Conservation (phyloP, 2,113 vertebrate species). For the Rhipidura dahli region DNA sequence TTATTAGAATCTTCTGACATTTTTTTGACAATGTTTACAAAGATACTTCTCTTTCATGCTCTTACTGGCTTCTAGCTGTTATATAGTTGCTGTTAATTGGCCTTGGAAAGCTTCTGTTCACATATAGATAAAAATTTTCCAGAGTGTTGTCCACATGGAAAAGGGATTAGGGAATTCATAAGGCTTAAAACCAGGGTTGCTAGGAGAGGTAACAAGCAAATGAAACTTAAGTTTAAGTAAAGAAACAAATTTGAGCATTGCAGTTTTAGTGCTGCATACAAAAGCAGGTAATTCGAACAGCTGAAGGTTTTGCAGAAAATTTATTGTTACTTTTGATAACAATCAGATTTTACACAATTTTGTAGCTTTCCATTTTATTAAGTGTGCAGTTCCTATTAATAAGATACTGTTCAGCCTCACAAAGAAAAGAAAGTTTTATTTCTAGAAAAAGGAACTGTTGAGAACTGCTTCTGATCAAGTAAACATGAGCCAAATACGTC, state of each 20-base stretch:
- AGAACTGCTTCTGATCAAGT: not conserved
- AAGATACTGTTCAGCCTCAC: not conserved
- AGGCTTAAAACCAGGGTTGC: not conserved
- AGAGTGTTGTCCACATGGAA: not conserved
- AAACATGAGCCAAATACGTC: not conserved
- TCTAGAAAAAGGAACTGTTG: not conserved
- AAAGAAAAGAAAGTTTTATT: not conserved
- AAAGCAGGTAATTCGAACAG: not conserved
- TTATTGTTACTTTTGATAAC: not conserved
- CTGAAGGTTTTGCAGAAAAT: not conserved
- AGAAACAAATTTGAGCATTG: not conserved
- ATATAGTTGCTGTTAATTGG: not conserved
- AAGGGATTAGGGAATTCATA: not conserved
- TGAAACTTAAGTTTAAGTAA: not conserved
- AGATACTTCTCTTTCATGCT: not conserved
- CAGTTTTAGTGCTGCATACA: not conserved
- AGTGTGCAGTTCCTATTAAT: not conserved
- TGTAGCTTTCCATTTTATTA: not conserved
- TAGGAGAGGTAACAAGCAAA: not conserved
- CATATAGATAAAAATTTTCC: not conserved
- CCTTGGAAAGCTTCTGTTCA: not conserved
- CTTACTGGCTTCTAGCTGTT: not conserved
- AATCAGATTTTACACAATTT: not conserved
- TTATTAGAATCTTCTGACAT: not conserved
- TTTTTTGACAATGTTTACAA: not conserved